Evolutionary conservation across 2,113 vertebrate genomes (phyloP).

Genomic region (Albula glossodonta): DNA sequence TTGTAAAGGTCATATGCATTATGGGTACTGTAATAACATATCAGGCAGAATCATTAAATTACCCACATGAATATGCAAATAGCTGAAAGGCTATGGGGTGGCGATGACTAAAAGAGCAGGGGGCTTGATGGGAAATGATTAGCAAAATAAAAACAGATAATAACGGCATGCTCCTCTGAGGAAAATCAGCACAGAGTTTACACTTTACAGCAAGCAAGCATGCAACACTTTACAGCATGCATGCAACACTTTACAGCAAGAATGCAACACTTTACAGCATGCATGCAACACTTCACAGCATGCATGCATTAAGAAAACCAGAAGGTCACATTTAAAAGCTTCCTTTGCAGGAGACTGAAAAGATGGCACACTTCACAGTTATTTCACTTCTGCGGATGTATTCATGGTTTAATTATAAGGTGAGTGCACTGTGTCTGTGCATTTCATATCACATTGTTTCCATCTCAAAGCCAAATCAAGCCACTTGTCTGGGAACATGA

Average conservation of each 20-base stretch:
- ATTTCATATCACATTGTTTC: not conserved
- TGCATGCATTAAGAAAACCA: not conserved
- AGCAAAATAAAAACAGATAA: not conserved
- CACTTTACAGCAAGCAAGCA: not conserved
- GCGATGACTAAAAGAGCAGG: not conserved
- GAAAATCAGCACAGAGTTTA: not conserved
- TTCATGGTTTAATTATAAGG: not conserved
- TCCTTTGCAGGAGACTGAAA: not conserved
- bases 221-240: too few relatives aligned
- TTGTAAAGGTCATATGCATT: not conserved
- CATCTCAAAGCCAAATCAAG: slow-evolving; percentile 7
- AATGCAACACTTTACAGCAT: too few relatives aligned
- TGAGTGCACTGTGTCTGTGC: not conserved
- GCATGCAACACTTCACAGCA: too few relatives aligned
- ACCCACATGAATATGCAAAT: slow-evolving; percentile 17
- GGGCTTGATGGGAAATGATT: not conserved
- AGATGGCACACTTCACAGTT: not conserved
- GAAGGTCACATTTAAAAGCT: not conserved
- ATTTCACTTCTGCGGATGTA: not conserved
- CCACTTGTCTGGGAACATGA: not conserved
- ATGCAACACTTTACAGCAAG: too few relatives aligned
- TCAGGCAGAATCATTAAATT: not conserved
- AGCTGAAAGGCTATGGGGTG: not conserved
- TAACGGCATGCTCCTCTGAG: not conserved
- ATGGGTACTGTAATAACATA: not conserved